These are phyloP conservation scores for Muntiacus reevesi DNA, from an alignment of 2,113 vertebrate species.

Conservation along the genomic window DNA sequence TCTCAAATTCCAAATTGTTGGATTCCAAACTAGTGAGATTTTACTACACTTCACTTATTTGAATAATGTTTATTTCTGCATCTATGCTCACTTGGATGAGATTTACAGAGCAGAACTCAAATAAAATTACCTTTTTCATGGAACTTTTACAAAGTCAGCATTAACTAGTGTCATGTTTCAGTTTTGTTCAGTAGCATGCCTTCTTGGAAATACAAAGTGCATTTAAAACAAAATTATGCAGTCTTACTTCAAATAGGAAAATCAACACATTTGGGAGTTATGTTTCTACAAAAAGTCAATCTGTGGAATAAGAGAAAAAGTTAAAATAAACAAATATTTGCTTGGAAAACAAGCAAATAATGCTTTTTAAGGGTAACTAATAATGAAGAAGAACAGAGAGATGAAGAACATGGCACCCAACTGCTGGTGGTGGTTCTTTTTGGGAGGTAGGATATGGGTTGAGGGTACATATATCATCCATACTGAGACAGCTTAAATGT, in stretches of 20 bases:
- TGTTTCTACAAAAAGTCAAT: background rate
- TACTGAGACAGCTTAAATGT: background rate
- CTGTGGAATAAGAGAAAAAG: background rate
- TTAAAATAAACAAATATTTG: conserved; percentile 32
- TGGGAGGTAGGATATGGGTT: background rate
- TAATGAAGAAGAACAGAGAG: background rate
- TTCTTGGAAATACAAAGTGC: background rate
- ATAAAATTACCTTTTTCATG: background rate
- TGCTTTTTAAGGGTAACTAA: background rate
- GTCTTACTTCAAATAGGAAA: conserved; percentile 25
- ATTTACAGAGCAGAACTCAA: background rate
- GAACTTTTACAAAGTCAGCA: background rate
- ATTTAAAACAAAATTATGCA: conserved; percentile 8
- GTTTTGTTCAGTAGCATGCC: background rate
- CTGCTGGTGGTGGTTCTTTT: background rate
- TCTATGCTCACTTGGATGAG: background rate
- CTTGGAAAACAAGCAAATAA: conserved; percentile 12
- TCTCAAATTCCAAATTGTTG: conserved; percentile 16
- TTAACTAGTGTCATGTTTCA: background rate
- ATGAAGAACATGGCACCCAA: background rate
- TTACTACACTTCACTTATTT: background rate
- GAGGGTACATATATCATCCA: background rate
- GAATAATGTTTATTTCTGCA: background rate
- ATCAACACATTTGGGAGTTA: background rate
- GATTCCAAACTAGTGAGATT: background rate